Conservation (phyloP, 2,888 invertebrate genomes). For the Marasmarcha lunaedactyla region DNA sequence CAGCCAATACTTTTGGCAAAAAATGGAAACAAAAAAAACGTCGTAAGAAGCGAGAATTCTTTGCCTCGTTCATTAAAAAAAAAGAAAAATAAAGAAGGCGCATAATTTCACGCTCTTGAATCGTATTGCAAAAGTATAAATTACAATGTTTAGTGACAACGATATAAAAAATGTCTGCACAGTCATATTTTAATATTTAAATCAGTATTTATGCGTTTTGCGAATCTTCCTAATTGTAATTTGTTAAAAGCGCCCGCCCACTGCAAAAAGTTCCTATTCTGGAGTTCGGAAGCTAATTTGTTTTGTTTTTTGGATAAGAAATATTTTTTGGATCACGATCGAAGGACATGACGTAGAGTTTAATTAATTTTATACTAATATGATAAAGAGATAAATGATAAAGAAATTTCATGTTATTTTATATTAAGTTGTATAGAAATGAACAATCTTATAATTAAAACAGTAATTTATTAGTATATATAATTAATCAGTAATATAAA, state of each 20-base stretch:
- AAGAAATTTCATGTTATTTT: too few species aligned
- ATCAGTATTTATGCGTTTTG: conserved; percentile 40
- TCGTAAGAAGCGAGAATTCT: too few species aligned
- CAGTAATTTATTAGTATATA: too few species aligned
- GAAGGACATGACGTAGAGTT: too few species aligned
- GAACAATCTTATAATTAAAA: too few species aligned
- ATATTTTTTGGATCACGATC: too few species aligned
- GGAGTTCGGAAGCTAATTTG: not conserved
- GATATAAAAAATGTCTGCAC: conserved; percentile 19
- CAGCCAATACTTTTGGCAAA: not conserved
- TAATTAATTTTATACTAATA: too few species aligned
- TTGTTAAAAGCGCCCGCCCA: conserved; percentile 34
- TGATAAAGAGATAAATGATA: too few species aligned
- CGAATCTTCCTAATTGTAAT: conserved; percentile 59
- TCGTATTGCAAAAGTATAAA: conserved; percentile 21
- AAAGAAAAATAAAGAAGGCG: conserved; percentile 20
- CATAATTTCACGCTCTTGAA: not conserved
- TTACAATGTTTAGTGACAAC: conserved; percentile 37
- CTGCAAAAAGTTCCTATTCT: not conserved
- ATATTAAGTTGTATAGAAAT: too few species aligned
- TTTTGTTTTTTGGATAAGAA: too few species aligned
- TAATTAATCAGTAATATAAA: too few species aligned
- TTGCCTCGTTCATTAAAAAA: conserved; percentile 19
- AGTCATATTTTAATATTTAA: conserved; percentile 37
- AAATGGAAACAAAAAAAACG: conserved; percentile 3